phyloP scores from a whole-genome alignment of 2,888 invertebrate genomes.

The Apodemia duryi region DNA sequence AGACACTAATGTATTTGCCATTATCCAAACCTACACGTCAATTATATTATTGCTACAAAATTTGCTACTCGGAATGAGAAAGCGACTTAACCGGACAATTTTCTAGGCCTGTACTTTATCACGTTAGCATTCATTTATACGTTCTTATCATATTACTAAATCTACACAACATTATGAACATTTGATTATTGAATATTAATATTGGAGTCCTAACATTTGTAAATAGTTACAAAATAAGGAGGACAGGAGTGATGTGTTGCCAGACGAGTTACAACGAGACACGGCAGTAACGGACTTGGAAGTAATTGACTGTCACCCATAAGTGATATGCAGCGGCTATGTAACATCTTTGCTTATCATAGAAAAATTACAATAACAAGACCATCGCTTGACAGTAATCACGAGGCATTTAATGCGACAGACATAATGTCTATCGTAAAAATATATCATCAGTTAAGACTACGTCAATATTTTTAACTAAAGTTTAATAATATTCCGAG shows the following conservation, averaged over 20 bases:
- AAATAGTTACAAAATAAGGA: conserved; percentile 56
- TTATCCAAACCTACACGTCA: conserved; percentile 23
- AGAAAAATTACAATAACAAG: conserved; percentile 20
- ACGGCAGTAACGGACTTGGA: conserved; percentile 37
- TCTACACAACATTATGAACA: conserved; percentile 69
- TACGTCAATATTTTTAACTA: not conserved
- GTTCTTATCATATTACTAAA: conserved; percentile 50
- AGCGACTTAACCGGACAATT: conserved; percentile 24
- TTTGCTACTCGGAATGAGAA: conserved; percentile 19
- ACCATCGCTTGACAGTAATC: not conserved
- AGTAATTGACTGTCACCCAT: conserved; percentile 67
- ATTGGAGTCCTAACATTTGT: conserved; percentile 52
- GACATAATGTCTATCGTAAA: not conserved
- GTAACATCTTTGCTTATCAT: conserved; percentile 19
- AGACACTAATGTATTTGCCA: not conserved
- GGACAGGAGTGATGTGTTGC: conserved; percentile 48
- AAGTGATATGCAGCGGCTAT: conserved; percentile 64
- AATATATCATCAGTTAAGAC: not conserved
- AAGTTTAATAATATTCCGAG: not conserved
- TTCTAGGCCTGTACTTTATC: conserved; percentile 56
- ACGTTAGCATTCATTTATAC: conserved; percentile 47
- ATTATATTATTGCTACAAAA: conserved; percentile 26
- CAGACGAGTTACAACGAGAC: conserved; percentile 40
- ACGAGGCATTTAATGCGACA: not conserved
- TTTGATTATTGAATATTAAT: conserved; percentile 55